Evolutionary conservation across 2,113 vertebrate genomes (phyloP).

Genomic region (Hippoglossus stenolepis): DNA sequence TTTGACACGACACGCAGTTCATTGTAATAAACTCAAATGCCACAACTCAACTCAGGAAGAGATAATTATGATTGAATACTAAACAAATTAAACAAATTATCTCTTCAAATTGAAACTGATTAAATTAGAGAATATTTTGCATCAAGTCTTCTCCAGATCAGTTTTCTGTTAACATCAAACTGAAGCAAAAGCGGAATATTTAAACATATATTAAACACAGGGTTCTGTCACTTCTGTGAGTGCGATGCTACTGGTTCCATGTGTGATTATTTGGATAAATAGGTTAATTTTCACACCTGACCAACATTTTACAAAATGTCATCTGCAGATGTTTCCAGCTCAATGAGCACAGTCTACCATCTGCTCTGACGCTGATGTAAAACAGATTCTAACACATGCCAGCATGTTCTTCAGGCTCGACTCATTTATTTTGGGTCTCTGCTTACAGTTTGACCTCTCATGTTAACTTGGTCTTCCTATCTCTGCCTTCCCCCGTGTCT

Average conservation of each 20-base stretch:
- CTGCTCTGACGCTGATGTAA: slow-evolving; percentile 16
- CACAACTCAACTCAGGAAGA: not conserved
- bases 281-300: slow-evolving; percentile 13
- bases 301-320: slow-evolving; percentile 20
- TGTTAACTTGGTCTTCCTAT: not conserved
- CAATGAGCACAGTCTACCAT: slow-evolving; percentile 21
- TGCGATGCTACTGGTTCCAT: not conserved
- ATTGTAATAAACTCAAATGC: not conserved
- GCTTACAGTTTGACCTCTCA: slow-evolving; percentile 7
- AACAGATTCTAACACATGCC: not conserved
- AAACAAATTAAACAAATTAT: not conserved
- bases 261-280: slow-evolving; percentile 1
- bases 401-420: not conserved
- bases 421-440: not conserved
- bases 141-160: too few species aligned
- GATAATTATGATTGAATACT: not conserved
- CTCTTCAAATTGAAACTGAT: not conserved
- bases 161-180: not conserved
- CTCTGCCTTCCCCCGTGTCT: not conserved
- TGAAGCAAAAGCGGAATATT: not conserved
- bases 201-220: too few species aligned
- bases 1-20: not conserved
- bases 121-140: not conserved
- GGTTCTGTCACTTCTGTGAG: not conserved
- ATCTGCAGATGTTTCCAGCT: slow-evolving; percentile 8